Evolutionary conservation across 53 echinoderm and acorn worm species (phyloP).

Genomic region (Echinometra lucunter): DNA sequence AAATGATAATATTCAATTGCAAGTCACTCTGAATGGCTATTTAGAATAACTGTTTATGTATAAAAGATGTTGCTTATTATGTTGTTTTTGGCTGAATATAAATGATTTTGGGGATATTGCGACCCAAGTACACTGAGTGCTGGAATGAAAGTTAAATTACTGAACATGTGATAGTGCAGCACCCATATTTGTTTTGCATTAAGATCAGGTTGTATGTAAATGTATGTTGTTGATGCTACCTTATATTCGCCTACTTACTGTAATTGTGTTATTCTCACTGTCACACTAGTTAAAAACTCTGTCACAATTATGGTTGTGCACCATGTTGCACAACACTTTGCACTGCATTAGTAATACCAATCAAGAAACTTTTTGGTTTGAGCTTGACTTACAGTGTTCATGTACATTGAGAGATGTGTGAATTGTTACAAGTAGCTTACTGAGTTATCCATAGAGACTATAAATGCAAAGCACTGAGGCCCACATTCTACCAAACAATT

Average conservation of each 20-base stretch:
- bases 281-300: background rate
- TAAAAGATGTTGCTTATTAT: background rate
- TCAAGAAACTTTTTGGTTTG: background rate
- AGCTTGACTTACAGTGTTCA: background rate
- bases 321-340: background rate
- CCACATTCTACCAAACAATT: background rate
- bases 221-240: background rate
- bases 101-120: slow-evolving; percentile 6
- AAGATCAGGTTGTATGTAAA: background rate
- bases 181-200: background rate
- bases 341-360: background rate
- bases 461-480: too few relatives aligned
- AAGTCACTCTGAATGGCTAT: slow-evolving; percentile 11
- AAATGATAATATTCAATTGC: slow-evolving; percentile 21
- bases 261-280: background rate
- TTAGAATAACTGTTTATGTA: slow-evolving; percentile 8
- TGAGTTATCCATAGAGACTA: background rate
- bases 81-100: slow-evolving; percentile 18
- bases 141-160: background rate
- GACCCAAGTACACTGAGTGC: background rate
- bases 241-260: background rate
- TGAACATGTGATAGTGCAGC: background rate
- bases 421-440: background rate
- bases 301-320: background rate
- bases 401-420: background rate